phyloP scores from a whole-genome alignment of 2,113 vertebrate genomes.

The Oryzias melastigma region DNA sequence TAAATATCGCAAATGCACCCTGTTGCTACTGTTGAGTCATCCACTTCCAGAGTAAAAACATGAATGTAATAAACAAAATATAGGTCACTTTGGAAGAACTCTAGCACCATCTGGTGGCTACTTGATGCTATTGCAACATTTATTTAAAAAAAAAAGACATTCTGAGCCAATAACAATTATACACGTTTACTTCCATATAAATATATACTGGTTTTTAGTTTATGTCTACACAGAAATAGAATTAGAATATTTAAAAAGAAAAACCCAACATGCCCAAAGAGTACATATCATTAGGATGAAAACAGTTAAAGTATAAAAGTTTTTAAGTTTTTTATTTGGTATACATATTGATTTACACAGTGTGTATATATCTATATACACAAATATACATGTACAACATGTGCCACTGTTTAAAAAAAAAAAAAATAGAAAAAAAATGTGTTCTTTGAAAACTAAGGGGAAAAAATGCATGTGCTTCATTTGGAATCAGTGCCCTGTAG shows the following conservation, averaged over 20 bases:
- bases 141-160: background rate
- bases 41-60: too few species aligned
- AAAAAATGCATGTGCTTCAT: constrained; percentile 56
- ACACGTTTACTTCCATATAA: background rate
- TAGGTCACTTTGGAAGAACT: constrained; percentile 1
- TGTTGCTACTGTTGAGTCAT: too few species aligned
- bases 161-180: background rate
- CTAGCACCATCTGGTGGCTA: constrained; percentile 32
- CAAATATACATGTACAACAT: constrained; percentile 89
- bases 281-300: too few species aligned
- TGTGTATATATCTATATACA: constrained; percentile 85
- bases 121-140: constrained; percentile 1
- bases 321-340: constrained; percentile 98
- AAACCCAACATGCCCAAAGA: too few species aligned
- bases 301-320: constrained; percentile 85
- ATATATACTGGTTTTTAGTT: too few species aligned
- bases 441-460: constrained; percentile 73
- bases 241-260: too few species aligned
- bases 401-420: constrained; percentile 77
- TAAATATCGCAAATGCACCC: too few species aligned
- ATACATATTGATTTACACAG: constrained; percentile 86
- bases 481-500: constrained; percentile 52
- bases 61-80: background rate
- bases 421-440: constrained; percentile 69
- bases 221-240: too few species aligned